phyloP scores from a whole-genome alignment of 2,797 vertebrate species.

The Hydrophis major region DNA sequence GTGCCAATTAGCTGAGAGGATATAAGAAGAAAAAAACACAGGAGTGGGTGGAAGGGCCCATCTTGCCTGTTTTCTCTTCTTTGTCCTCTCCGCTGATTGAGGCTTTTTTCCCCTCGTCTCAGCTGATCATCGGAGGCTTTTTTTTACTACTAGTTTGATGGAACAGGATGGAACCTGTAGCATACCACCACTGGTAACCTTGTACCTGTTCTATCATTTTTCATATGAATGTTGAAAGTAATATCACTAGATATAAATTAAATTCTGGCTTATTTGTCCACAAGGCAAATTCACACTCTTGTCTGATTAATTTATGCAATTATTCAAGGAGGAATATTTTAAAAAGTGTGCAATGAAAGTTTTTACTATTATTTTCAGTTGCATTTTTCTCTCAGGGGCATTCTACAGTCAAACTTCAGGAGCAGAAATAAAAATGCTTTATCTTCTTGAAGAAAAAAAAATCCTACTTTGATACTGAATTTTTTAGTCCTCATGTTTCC shows the following conservation, averaged over 20 bases:
- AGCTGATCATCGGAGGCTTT: too few relatives aligned
- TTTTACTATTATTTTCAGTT: slow-evolving; percentile 7
- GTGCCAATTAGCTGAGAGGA: too few relatives aligned
- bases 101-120: too few relatives aligned
- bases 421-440: not conserved
- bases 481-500: not conserved
- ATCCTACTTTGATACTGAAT: not conserved
- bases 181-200: not conserved
- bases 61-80: too few relatives aligned
- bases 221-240: not conserved
- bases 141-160: too few relatives aligned
- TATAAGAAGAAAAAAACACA: too few relatives aligned
- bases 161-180: too few relatives aligned
- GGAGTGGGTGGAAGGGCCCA: too few relatives aligned
- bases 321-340: not conserved
- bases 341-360: not conserved
- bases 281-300: not conserved
- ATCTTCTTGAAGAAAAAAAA: not conserved
- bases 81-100: too few relatives aligned
- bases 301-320: not conserved
- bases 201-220: not conserved
- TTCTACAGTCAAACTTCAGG: not conserved
- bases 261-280: not conserved
- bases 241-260: not conserved
- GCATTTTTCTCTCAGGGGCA: not conserved